A percentile compares a stretch with the other conserved stretches of the same genome.
Evolutionary conservation across 92 coral and sea anemone species (phyloP).

Genomic region (Phenganax subtilis): DNA sequence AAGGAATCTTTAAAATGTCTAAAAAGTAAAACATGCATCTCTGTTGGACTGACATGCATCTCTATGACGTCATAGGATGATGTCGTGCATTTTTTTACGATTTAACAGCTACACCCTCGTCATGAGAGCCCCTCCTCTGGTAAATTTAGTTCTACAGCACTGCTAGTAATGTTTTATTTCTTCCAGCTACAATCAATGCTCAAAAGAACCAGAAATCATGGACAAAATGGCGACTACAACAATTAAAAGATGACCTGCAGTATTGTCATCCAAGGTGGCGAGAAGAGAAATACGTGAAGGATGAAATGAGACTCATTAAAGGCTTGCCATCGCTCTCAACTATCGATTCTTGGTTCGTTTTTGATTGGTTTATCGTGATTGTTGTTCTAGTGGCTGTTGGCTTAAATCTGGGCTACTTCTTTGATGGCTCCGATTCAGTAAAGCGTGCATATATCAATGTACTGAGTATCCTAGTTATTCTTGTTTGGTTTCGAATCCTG

Average conservation of each 20-base stretch:
- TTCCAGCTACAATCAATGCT: conserved; percentile 26
- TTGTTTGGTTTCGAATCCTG: conserved; percentile 81
- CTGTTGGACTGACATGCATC: no score
- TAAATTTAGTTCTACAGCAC: no score
- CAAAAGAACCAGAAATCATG: conserved; percentile 80
- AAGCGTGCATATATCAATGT: conserved; percentile 32
- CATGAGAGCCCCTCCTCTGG: no score
- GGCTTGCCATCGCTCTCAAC: conserved; percentile 66
- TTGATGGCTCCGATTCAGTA: conserved; percentile 6
- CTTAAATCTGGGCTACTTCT: conserved; percentile 58
- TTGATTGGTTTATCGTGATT: conserved; percentile 79
- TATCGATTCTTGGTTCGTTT: conserved; percentile 81
- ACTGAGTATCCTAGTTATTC: conserved; percentile 53
- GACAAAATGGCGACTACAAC: conserved; percentile 82
- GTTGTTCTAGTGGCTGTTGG: conserved; percentile 59
- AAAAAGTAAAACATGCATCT: no score
- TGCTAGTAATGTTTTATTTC: background rate
- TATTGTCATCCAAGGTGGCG: conserved; percentile 98
- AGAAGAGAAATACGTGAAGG: conserved; percentile 89
- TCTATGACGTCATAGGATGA: no score
- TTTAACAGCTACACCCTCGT: no score
- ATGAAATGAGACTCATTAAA: conserved; percentile 69
- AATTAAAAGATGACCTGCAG: conserved; percentile 70
- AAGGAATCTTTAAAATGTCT: no score
- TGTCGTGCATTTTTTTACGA: no score